phyloP scores from a whole-genome alignment of 2,888 invertebrate species.

The Tigriopus californicus region DNA sequence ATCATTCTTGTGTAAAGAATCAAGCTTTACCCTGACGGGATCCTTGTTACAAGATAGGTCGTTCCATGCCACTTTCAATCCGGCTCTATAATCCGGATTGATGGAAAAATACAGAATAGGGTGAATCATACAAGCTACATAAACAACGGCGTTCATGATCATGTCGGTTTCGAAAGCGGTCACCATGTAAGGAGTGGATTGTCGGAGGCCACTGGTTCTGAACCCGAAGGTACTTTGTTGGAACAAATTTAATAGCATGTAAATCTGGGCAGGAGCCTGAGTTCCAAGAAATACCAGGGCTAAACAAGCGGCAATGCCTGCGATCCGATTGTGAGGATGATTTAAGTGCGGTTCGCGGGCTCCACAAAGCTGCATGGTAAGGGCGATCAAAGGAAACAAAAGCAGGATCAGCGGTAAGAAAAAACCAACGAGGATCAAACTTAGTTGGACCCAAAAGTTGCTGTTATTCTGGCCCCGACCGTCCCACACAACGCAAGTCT shows the following conservation, averaged over 20 bases:
- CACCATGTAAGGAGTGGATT: neutral
- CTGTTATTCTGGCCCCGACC: neutral
- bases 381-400: slow-evolving; percentile 13
- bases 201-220: neutral
- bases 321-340: slow-evolving; percentile 13
- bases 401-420: slow-evolving; percentile 2
- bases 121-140: neutral
- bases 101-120: slow-evolving; percentile 5
- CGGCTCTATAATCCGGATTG: slow-evolving; percentile 7
- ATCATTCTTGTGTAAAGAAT: neutral
- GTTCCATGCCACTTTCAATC: slow-evolving; percentile 1
- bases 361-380: slow-evolving; percentile 11
- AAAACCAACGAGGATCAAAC: neutral
- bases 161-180: neutral
- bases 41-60: neutral
- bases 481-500: neutral
- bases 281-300: neutral
- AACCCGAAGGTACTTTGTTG: neutral
- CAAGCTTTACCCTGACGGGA: neutral
- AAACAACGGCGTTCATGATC: slow-evolving; percentile 10
- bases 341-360: slow-evolving; percentile 6
- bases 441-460: neutral
- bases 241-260: slow-evolving; percentile 8
- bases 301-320: neutral
- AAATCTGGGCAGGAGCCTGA: slow-evolving; percentile 5